Percentiles rank a stretch among this genome's conserved stretches.
These are phyloP conservation scores for Ahaetulla prasina DNA, from an alignment of 2,113 vertebrate genomes.

Conservation along the genomic window DNA sequence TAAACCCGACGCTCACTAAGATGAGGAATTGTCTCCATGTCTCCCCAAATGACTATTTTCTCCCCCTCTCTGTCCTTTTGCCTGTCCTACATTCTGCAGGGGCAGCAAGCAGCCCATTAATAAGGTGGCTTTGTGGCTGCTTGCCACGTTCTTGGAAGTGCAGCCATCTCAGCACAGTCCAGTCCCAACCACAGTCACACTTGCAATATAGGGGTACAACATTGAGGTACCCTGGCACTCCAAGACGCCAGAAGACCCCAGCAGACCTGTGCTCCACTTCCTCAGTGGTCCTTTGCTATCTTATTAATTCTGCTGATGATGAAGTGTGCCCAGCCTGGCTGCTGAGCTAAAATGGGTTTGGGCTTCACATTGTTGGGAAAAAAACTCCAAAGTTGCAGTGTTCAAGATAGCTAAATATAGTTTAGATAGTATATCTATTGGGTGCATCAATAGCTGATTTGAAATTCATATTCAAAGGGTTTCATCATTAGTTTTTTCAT, in stretches of 20 bases:
- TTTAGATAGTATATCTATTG: background rate
- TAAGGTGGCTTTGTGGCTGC: background rate
- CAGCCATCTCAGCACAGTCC: background rate
- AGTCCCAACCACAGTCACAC: background rate
- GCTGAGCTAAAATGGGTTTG: background rate
- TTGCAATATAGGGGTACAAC: background rate
- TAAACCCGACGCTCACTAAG: background rate
- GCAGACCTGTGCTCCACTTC: background rate
- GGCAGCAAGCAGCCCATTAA: background rate
- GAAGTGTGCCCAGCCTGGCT: background rate
- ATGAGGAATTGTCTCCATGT: background rate
- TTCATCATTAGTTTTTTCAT: background rate
- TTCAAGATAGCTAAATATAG: background rate
- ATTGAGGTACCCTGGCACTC: background rate
- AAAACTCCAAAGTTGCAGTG: background rate
- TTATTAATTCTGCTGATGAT: background rate
- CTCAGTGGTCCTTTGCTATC: background rate
- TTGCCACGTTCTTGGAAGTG: background rate
- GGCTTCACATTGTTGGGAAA: background rate
- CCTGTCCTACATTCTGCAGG: background rate
- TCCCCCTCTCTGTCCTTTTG: background rate
- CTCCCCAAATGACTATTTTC: background rate
- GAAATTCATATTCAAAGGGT: background rate
- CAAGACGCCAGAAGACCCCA: background rate
- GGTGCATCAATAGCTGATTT: background rate